phyloP scores from a whole-genome alignment of 1,140 invertebrate genomes.

The Drosophila nannoptera region DNA sequence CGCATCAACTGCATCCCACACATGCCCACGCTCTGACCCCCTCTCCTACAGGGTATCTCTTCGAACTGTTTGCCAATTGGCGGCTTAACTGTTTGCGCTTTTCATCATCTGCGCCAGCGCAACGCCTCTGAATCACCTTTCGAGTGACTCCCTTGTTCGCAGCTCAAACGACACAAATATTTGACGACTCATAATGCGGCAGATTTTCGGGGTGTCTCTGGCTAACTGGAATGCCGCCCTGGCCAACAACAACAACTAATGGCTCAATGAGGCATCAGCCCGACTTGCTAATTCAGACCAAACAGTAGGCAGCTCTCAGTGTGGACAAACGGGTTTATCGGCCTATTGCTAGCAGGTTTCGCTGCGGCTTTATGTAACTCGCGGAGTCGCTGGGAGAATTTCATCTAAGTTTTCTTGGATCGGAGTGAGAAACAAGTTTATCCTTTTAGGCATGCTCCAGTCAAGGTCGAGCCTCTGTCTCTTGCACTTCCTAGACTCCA shows the following conservation, averaged over 20 bases:
- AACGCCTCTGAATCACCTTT: constrained; percentile 46
- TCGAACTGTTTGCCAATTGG: not conserved
- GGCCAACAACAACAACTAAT: not conserved
- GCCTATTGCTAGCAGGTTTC: constrained; percentile 55
- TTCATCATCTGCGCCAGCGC: constrained; percentile 38
- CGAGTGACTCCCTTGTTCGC: constrained; percentile 1
- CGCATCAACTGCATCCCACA: too few relatives aligned
- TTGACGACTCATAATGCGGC: constrained; percentile 50
- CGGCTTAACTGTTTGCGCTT: constrained; percentile 46
- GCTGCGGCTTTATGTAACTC: constrained; percentile 43
- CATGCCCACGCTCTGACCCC: too few relatives aligned
- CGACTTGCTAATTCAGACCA: constrained; percentile 21
- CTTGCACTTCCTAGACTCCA: not conserved
- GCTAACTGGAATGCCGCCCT: constrained; percentile 13
- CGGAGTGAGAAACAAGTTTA: constrained; percentile 6
- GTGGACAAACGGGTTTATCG: constrained; percentile 42
- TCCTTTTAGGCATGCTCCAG: not conserved
- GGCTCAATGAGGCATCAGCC: constrained; percentile 6
- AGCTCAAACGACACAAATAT: constrained; percentile 65
- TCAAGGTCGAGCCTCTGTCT: not conserved
- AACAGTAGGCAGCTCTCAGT: constrained; percentile 26
- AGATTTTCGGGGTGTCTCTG: constrained; percentile 17
- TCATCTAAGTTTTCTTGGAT: not conserved
- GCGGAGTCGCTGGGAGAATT: too few relatives aligned
- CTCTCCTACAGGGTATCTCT: constrained; percentile 2